Base-by-base conservation (phyloP, 1,140 invertebrate genomes). In the Monomorium pharaonis region DNA sequence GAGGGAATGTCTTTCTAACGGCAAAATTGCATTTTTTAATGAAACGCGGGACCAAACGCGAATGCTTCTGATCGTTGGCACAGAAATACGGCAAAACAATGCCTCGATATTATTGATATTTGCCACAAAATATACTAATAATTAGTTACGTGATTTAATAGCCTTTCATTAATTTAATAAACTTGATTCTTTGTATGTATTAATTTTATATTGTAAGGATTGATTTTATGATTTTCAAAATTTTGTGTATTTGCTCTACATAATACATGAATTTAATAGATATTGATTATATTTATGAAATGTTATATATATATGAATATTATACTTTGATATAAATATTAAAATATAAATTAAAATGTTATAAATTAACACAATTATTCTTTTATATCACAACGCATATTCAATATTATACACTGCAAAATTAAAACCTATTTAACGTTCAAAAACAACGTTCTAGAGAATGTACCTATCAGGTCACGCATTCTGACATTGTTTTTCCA, bases 41-140 rank as follows among this genome's bases (percentile, higher is more conserved):
- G 24, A 78, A 70, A 72, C 70, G 77, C 67, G 47, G 5, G 5
- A 42, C 18, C 14, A n/a, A 70, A 37, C 51, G 16, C 70, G 21
- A 63, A 85, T 80, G 65, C 81, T 85, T 88, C 62, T 65, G 33
- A 84, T 90, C 60, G 70, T 85, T 74, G 65, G 62, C 78, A 24
- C 21, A 70, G 18, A 70, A 54, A 54, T 37, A 54, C 12, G 16
- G 27, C 33, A 27, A 4, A 51, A 44, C 24, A 69, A 33, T 3
- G 9, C 16, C 10, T 67, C 5, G 10, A 80, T 37, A 49, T 63
- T 30, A 30, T 74, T 65, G 24, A 80, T 37, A 49, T 80, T 67
- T 76, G 44, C 58, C 16, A 14, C 37, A 7, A 70, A 62, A 37
- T 24, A 54, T 54, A 49, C 2, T 14, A 24, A 60, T 14, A 7